A percentile compares a stretch with the other conserved stretches of the same genome.
phyloP scores from a whole-genome alignment of 2,113 vertebrate species.

The Cichladusa arquata region DNA sequence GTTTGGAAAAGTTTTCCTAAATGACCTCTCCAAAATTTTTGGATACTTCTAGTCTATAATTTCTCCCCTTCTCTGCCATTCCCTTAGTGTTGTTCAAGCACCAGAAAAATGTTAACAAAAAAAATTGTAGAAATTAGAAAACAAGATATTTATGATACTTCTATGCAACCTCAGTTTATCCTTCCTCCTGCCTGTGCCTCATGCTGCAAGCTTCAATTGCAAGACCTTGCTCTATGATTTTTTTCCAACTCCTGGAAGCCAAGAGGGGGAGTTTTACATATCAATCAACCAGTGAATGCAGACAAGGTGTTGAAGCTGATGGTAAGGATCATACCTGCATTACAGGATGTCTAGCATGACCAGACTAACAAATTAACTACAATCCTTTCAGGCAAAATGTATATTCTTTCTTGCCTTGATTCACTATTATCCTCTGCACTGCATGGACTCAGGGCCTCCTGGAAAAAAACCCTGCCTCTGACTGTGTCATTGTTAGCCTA shows the following conservation, averaged over 20 bases:
- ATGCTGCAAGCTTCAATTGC: background rate
- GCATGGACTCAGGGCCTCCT: background rate
- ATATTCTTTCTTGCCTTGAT: constrained; percentile 1
- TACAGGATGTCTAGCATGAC: background rate
- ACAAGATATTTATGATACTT: background rate
- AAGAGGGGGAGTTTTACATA: background rate
- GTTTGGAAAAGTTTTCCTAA: background rate
- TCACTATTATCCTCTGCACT: constrained; percentile 7
- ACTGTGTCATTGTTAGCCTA: background rate
- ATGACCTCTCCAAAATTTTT: background rate
- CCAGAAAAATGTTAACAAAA: background rate
- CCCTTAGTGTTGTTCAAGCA: background rate
- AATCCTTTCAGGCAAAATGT: background rate
- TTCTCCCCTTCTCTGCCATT: background rate
- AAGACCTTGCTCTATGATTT: background rate
- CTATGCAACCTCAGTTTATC: background rate
- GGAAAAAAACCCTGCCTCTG: background rate
- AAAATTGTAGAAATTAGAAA: background rate
- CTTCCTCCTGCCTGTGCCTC: background rate
- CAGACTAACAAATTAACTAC: background rate
- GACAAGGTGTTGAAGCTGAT: background rate
- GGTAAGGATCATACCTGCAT: background rate
- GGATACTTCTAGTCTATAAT: background rate
- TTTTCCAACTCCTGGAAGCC: background rate
- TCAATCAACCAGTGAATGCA: background rate